A percentile compares a stretch with the other conserved stretches of the same genome.
Evolutionary conservation across 1,140 invertebrate species (phyloP).

Genomic region (Penaeus chinensis): DNA sequence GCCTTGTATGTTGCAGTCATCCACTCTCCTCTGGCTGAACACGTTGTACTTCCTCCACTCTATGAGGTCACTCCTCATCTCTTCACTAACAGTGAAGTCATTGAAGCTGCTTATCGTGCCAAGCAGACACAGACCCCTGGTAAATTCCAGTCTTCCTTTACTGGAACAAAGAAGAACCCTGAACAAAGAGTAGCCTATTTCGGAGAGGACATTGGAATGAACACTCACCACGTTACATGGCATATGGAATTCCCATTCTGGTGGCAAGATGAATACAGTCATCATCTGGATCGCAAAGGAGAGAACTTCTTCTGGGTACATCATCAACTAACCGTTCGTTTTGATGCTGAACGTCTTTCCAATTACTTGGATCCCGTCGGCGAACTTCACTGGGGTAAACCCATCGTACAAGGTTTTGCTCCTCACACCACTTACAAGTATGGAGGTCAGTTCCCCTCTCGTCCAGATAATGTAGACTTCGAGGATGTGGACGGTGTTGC

Average conservation of each 20-base stretch:
- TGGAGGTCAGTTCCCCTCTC: conserved; percentile 34
- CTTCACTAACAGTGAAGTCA: conserved; percentile 35
- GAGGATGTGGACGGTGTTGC: conserved; percentile 40
- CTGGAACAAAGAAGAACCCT: conserved; percentile 19
- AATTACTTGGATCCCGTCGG: conserved; percentile 26
- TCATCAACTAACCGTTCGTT: conserved; percentile 29
- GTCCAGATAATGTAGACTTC: conserved; percentile 23
- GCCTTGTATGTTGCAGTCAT: conserved; percentile 27
- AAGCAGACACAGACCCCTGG: conserved; percentile 32
- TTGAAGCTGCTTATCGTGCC: conserved; percentile 20
- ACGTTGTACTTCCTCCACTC: conserved; percentile 34
- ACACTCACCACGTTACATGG: conserved; percentile 44
- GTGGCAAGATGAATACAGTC: conserved; percentile 1
- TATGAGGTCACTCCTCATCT: conserved; percentile 45
- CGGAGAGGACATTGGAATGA: conserved; percentile 36
- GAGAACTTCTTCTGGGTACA: conserved; percentile 48
- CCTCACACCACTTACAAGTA: conserved; percentile 39
- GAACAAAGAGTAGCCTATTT: conserved; percentile 37
- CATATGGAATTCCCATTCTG: conserved; percentile 38
- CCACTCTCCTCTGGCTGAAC: background rate
- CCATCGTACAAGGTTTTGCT: conserved; percentile 28
- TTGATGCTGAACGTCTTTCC: conserved; percentile 40
- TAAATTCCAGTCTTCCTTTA: background rate
- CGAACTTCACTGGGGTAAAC: conserved; percentile 31
- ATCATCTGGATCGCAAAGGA: conserved; percentile 37